Base-by-base conservation (phyloP, 2,888 invertebrate species). In the Ecliptopera silaceata region DNA sequence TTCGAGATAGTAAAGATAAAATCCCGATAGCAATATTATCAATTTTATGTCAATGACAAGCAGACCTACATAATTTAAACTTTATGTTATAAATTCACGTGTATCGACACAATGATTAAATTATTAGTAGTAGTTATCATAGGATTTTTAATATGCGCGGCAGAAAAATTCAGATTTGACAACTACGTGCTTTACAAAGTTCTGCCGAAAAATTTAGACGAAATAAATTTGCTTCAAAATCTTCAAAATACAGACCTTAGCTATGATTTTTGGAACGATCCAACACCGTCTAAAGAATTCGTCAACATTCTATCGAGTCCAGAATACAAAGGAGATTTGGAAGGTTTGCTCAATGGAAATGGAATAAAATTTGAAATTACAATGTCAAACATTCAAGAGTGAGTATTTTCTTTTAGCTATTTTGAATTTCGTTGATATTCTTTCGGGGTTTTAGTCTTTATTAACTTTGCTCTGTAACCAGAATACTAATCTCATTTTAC, bases 151-250 rank as follows among this genome's bases (percentile, higher is more conserved):
- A 22, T 43, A 1, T 48, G 65, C 60, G 65, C 62, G 0, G 59
- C 70, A 64, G 77, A 73, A 56, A 80, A 77, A 50, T 59, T 75
- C 20, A 66, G 77, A 22, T 83, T 69, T 29, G 80, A 82, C 17
- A 79, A 83, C 48, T 77, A 79, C 55, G 72, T 75, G 12, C 87
- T 94, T 11, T 94, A 92, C 64, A 86, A 92, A 67, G 76, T 93
- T 3, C 69, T 74, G 1, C 92, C 93, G 0, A 72, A 77, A 36
- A 87, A 77, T 46, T 63, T 71, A 0, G 71, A 77, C 0, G 91
- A 94, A 44, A 69, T 93, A 44, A 75, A 82, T 26, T 65, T 88
- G 2, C 77, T 94, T 1, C 82, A 84, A 66, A 64, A 84, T 10
- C 67, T 93, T 49, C 84, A 91, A 66, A 60, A 75, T 63, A 65